phyloP scores from a whole-genome alignment of 2,113 vertebrate genomes.

The Orientallactaga bullata region DNA sequence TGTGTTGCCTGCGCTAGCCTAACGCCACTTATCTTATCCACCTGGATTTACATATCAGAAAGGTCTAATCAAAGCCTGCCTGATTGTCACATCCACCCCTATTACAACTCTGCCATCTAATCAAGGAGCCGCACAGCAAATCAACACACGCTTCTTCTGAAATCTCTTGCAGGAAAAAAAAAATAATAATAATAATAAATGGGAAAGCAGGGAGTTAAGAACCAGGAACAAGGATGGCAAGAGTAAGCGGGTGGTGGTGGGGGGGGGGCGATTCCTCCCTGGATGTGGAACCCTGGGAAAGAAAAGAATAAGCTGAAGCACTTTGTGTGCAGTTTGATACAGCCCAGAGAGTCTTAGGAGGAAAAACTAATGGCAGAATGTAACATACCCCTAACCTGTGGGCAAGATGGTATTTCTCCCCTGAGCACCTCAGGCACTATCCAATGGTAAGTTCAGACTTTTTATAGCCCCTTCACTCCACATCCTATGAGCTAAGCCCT shows the following conservation, averaged over 20 bases:
- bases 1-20: conserved; percentile 79
- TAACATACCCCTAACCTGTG: background rate
- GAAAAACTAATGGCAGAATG: background rate
- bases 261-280: background rate
- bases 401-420: background rate
- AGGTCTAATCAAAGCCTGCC: conserved; percentile 82
- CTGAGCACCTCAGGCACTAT: background rate
- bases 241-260: conserved; percentile 24
- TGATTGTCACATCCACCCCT: conserved; percentile 82
- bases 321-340: conserved; percentile 64
- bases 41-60: conserved; percentile 85
- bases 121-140: conserved; percentile 82
- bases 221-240: conserved; percentile 60
- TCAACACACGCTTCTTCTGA: conserved; percentile 79
- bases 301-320: conserved; percentile 21
- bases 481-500: background rate
- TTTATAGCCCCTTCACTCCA: too few relatives aligned
- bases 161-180: conserved; percentile 71
- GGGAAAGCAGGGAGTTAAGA: conserved; percentile 69
- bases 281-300: background rate
- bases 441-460: background rate
- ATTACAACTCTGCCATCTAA: conserved; percentile 84
- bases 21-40: conserved; percentile 81
- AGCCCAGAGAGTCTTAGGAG: background rate
- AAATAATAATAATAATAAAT: too few relatives aligned